Evolutionary conservation across 2,797 vertebrate genomes (phyloP).

Genomic region (Toxotes lorentzi): DNA sequence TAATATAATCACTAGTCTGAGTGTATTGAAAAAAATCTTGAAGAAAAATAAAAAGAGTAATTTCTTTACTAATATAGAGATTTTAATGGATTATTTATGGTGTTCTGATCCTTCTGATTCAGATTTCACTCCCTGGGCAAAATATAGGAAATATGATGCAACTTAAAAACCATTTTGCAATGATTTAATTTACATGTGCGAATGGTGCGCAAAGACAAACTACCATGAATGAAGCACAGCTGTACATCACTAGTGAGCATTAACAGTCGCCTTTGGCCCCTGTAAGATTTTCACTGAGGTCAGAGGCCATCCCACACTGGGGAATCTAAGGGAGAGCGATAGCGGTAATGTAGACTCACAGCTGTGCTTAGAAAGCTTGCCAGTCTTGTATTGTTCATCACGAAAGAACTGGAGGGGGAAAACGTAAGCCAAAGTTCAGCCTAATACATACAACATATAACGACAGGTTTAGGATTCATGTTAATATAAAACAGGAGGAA

Average conservation of each 20-base stretch:
- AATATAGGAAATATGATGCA: slow-evolving; percentile 35
- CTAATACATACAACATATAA: slow-evolving; percentile 64
- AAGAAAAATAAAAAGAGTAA: neutral
- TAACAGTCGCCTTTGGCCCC: slow-evolving; percentile 60
- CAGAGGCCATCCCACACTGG: slow-evolving; percentile 71
- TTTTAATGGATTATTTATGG: neutral
- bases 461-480: slow-evolving; percentile 71
- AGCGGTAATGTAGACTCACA: slow-evolving; percentile 57
- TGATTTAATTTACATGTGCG: slow-evolving; percentile 38
- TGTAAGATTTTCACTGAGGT: slow-evolving; percentile 67
- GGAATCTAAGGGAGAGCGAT: slow-evolving; percentile 48
- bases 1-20: neutral
- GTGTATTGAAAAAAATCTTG: neutral
- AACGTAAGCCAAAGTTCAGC: slow-evolving; percentile 61
- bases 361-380: slow-evolving; percentile 66
- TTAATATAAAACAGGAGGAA: slow-evolving; percentile 76
- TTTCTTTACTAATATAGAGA: neutral
- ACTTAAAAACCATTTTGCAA: slow-evolving; percentile 12
- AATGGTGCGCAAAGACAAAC: slow-evolving; percentile 38
- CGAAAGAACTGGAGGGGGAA: slow-evolving; percentile 46
- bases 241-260: slow-evolving; percentile 61
- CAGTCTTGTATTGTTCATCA: slow-evolving; percentile 62
- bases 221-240: slow-evolving; percentile 55
- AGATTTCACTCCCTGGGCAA: neutral
- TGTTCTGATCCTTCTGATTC: slow-evolving; percentile 11